Base-by-base conservation (phyloP, 1,140 invertebrate genomes). In the Drosophila suzukii region DNA sequence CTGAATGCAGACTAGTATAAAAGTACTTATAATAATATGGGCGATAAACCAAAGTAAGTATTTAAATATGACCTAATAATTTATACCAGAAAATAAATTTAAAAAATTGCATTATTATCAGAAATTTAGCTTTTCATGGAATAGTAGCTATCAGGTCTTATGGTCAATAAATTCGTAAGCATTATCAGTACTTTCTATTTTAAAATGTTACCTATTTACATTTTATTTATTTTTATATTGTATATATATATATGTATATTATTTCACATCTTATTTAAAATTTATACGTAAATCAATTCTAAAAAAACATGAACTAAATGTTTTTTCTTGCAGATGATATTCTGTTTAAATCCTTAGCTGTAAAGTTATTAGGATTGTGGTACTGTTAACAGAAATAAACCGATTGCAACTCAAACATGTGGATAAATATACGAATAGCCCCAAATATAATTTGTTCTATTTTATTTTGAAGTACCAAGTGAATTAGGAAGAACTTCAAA, bases 81-180 rank as follows among this genome's bases (percentile, higher is more conserved):
- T 38, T 10, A n/a, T 59, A 54, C 39, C 15, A 55, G 39, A 32
- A 17, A 27, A 10, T 36, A 39, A 44, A 27, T 36, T 56, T 12
- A 27, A 44, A 39, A 30, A 13, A 5, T 57, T 43, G n/a, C 41
- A 65, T 58, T 62, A 58, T 72, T 13, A 20, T 27, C 32, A 30
- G 4, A 13, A 32, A 15, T 38, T 32, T 46, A 32, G 4, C 17
- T 27, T 34, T 49, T 56, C 6, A 27, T 39, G 43, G 53, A 81
- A 81, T 81, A 56, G 66, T 50, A 47, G 46, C 78, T 81, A 81
- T 81, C 78, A 81, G 78, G 78, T 81, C 77, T 76, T 77, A 74
- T 68, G 62, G 70, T 81, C 67, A 81, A 81, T 81, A 81, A 81
- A 81, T 81, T 81, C 79, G 79, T 78, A 67, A 38, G 49, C 57